Evolutionary conservation across 2,113 vertebrate genomes (phyloP), one percentile per base, ranked within the genome.

Genomic region (Corvus hawaiiensis): DNA sequence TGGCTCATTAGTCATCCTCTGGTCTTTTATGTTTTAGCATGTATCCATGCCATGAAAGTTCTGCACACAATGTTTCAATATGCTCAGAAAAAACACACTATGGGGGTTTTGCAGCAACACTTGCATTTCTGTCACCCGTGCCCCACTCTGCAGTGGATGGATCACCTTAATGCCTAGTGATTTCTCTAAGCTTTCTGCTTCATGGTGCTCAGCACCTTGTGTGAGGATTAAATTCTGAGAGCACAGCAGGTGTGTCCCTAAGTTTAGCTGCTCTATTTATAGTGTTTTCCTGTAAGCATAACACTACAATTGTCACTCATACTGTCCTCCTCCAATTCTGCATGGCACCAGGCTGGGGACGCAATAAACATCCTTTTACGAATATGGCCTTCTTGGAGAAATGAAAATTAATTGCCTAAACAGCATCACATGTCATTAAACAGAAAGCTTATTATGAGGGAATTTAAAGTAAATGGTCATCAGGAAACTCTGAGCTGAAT

Each of bases 181-280:
- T 67, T 75, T 62, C 73, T 75, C 0, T 67, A 56, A 96, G 87
- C 73, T 84, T 89, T 78, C 58, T 71, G 9, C 73, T 84, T 67
- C 26, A 22, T 2, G 3, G 35, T 46, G 5, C 51, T 93, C 63
- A 81, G 80, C 68, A 79, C 56, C 89, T 81, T 75, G 30, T 18
- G 33, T 2, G 6, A 74, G 79, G 83, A 90, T 83, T 95, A 74
- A n/a, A 75, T 64, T 68, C 74, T 88, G 63, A 87, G 89, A 54
- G 48, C 67, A 63, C 23, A 86, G 63, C 86, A 86, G 91, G 61
- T 94, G 63, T 91, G 78, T 61, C 30, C n/a, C 82, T 81, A 85
- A 89, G 43, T 89, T 90, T 78, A 96, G 68, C 59, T 84, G 39
- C 33, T 67, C 86, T 95, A 92, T 86, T 90, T 92, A 90, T 93